These are phyloP conservation scores for Loris lydekkerianus DNA, from an alignment of 2,797 vertebrate species.

Conservation along the genomic window DNA sequence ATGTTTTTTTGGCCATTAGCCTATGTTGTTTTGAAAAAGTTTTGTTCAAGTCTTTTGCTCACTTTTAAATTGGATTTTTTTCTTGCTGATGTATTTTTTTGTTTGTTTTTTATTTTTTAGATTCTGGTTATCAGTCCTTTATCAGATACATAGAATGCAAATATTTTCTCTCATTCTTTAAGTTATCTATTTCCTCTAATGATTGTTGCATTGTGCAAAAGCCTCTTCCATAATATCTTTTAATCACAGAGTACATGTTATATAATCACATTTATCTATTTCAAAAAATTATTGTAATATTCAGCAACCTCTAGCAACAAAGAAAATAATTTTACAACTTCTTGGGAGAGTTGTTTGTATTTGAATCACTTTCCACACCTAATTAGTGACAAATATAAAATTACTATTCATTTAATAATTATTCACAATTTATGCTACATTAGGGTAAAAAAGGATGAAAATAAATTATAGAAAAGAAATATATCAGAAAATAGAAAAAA, in stretches of 20 bases:
- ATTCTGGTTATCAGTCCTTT: no score
- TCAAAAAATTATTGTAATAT: slow-evolving; percentile 38
- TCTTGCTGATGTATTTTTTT: background rate
- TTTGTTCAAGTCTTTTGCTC: background rate
- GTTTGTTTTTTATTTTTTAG: no score
- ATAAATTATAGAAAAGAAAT: background rate
- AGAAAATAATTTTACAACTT: slow-evolving; percentile 47
- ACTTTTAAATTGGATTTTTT: background rate
- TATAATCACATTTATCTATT: slow-evolving; percentile 15
- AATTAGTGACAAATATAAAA: background rate
- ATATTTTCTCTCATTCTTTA: no score
- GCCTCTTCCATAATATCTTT: no score
- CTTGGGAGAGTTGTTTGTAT: background rate
- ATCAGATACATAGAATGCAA: no score
- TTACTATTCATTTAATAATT: slow-evolving; percentile 6
- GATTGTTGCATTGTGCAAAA: no score
- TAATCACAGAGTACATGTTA: background rate
- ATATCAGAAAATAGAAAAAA: background rate
- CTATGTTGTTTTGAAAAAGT: background rate
- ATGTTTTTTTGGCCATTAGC: background rate
- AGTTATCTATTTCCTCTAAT: no score
- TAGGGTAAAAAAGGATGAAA: background rate
- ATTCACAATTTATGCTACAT: background rate
- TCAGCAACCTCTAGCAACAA: background rate
- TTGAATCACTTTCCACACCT: background rate